These are phyloP conservation scores for Oreochromis niloticus DNA, from an alignment of 2,113 vertebrate species.

Conservation along the genomic window DNA sequence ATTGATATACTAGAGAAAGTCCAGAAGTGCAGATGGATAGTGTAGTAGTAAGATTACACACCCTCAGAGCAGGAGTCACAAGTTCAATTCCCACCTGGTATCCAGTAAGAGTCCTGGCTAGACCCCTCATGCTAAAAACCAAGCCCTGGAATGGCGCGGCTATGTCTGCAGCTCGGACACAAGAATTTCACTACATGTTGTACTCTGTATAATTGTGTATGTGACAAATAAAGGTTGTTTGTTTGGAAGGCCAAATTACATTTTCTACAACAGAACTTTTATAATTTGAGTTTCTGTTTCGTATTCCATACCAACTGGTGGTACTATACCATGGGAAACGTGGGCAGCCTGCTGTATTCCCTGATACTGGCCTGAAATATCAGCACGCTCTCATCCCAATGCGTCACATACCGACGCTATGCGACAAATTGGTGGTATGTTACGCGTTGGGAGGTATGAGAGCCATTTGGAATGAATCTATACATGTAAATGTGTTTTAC, in stretches of 20 bases:
- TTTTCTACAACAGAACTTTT: neutral
- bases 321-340: neutral
- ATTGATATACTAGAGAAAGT: neutral
- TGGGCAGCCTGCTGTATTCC: neutral
- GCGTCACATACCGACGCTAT: neutral
- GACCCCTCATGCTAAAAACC: too few relatives aligned
- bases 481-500: neutral
- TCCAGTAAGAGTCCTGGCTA: too few relatives aligned
- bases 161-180: too few relatives aligned
- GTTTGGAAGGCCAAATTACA: neutral
- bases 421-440: neutral
- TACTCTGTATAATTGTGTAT: too few relatives aligned
- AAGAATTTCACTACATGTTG: too few relatives aligned
- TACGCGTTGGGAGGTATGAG: accelerated
- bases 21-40: neutral
- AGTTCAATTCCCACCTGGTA: too few relatives aligned
- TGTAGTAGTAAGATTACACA: too few relatives aligned
- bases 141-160: too few relatives aligned
- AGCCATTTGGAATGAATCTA: neutral
- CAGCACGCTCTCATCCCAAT: neutral
- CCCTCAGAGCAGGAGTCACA: too few relatives aligned
- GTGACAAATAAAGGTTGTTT: too few relatives aligned
- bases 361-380: neutral
- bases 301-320: neutral
- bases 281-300: neutral